phyloP scores from a whole-genome alignment of 2,888 invertebrate species.

The Drosophila merina region DNA sequence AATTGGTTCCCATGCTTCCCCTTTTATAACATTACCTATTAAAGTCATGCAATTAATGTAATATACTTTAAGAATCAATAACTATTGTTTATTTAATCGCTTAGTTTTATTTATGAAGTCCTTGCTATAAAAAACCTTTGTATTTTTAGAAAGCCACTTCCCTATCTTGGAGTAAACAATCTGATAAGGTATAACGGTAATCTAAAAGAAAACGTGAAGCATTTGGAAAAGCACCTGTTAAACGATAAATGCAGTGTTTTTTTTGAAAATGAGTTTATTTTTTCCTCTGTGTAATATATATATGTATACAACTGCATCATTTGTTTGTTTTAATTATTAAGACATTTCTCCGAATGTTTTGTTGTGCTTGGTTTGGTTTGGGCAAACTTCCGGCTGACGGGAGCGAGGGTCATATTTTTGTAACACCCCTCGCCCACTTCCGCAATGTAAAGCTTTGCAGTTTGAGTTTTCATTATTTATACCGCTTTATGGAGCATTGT shows the following conservation, averaged over 20 bases:
- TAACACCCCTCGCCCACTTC: conserved; percentile 34
- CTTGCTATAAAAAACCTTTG: neutral
- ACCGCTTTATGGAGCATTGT: conserved; percentile 27
- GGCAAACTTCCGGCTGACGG: conserved; percentile 37
- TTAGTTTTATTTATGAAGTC: neutral
- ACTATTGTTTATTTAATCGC: neutral
- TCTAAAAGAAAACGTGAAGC: too few species aligned
- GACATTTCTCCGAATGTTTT: conserved; percentile 7
- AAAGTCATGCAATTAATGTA: neutral
- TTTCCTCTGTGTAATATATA: neutral
- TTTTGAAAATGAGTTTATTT: neutral
- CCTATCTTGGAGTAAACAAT: neutral
- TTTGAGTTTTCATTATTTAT: conserved; percentile 23
- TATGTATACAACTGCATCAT: conserved; percentile 5
- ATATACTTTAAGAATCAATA: neutral
- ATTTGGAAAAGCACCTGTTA: too few species aligned
- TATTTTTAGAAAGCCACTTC: neutral
- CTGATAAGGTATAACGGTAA: neutral
- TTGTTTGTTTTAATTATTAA: conserved; percentile 20
- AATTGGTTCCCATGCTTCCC: neutral
- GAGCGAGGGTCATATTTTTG: conserved; percentile 31
- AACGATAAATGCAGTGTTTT: too few species aligned
- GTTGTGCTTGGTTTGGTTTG: conserved; percentile 2
- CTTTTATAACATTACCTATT: too few species aligned
- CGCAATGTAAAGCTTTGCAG: conserved; percentile 32